These are phyloP conservation scores for Dilophus febrilis DNA, from an alignment of 2,888 invertebrate species.

Conservation along the genomic window DNA sequence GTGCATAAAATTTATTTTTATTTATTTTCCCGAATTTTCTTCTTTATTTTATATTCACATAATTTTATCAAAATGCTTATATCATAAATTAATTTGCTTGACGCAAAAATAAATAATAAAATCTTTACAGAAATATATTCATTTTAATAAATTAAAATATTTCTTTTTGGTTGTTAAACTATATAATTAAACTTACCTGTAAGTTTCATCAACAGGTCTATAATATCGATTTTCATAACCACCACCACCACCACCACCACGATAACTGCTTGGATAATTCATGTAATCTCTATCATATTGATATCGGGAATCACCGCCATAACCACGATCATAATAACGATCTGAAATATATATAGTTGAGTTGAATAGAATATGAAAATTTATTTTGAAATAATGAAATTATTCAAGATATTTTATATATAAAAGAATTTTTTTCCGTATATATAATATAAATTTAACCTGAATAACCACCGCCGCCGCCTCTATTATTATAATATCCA, in stretches of 20 bases:
- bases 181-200: constrained; percentile 22
- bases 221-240: constrained; percentile 27
- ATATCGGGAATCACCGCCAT: not conserved
- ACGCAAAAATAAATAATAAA: too few relatives aligned
- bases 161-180: not conserved
- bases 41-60: too few relatives aligned
- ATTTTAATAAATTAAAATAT: constrained; percentile 10
- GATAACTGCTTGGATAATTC: not conserved
- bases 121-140: too few relatives aligned
- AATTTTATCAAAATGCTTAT: too few relatives aligned
- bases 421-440: too few relatives aligned
- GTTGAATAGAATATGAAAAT: too few relatives aligned
- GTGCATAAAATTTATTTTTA: too few relatives aligned
- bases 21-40: too few relatives aligned
- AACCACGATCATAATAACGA: constrained; percentile 20
- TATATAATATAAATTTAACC: not conserved
- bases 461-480: constrained; percentile 5
- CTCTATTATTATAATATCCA: constrained; percentile 12
- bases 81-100: too few relatives aligned
- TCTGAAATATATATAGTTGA: too few relatives aligned
- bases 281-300: not conserved
- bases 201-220: constrained; percentile 29
- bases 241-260: not conserved
- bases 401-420: too few relatives aligned
- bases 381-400: too few relatives aligned